These are phyloP conservation scores for Ctenicera cuprea DNA, from an alignment of 2,888 invertebrate species.

Conservation along the genomic window DNA sequence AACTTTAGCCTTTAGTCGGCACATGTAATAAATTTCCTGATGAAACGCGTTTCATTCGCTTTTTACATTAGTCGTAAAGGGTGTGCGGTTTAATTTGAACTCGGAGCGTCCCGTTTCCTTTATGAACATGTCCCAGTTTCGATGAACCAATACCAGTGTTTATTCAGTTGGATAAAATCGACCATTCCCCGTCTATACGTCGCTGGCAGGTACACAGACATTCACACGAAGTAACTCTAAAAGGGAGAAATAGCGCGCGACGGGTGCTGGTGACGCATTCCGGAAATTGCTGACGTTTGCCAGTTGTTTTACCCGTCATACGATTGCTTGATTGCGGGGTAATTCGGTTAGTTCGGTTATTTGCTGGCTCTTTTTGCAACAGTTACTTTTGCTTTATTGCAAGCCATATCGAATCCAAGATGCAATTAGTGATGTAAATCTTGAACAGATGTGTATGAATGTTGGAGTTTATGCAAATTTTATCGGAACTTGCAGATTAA, in stretches of 20 bases:
- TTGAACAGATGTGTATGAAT: neutral
- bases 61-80: constrained; percentile 44
- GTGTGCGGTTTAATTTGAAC: constrained; percentile 46
- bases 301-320: constrained; percentile 50
- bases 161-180: constrained; percentile 44
- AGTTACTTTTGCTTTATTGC: constrained; percentile 33
- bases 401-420: neutral
- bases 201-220: constrained; percentile 43
- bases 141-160: constrained; percentile 47
- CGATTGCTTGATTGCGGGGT: constrained; percentile 52
- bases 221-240: constrained; percentile 34
- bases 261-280: constrained; percentile 43
- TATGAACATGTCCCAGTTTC: constrained; percentile 43
- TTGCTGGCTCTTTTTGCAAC: constrained; percentile 30
- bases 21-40: constrained; percentile 38
- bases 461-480: constrained; percentile 25
- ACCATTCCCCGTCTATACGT: constrained; percentile 39
- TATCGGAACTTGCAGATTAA: constrained; percentile 13
- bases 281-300: constrained; percentile 51
- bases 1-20: constrained; percentile 37
- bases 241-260: constrained; percentile 41
- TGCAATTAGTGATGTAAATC: constrained; percentile 18
- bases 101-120: constrained; percentile 43
- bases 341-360: constrained; percentile 52
- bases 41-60: constrained; percentile 37